phyloP scores from a whole-genome alignment of 2,797 vertebrate genomes.

The Macropodus opercularis region DNA sequence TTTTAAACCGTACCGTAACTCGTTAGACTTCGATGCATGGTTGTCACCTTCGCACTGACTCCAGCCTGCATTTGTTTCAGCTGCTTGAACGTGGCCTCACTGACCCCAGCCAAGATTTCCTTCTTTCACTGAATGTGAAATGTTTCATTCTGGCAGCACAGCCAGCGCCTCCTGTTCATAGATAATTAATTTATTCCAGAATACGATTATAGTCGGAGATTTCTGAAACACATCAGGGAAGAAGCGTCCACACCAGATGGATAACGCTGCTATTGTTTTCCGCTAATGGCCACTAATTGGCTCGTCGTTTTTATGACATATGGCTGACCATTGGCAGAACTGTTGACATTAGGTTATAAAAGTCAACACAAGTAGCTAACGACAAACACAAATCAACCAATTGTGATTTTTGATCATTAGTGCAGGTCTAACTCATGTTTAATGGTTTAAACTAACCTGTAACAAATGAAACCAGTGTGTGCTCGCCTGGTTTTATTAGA shows the following conservation, averaged over 20 bases:
- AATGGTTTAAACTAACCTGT: not conserved
- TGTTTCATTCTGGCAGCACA: slow-evolving; percentile 25
- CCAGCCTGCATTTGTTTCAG: slow-evolving; percentile 11
- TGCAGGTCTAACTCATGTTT: not conserved
- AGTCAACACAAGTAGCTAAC: slow-evolving; percentile 14
- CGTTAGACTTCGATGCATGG: slow-evolving; percentile 7
- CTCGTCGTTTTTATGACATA: slow-evolving; percentile 32
- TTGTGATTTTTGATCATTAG: slow-evolving; percentile 26
- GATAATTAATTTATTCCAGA: slow-evolving; percentile 38
- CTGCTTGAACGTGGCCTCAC: not conserved
- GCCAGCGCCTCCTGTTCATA: slow-evolving; percentile 43
- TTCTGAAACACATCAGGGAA: slow-evolving; percentile 26
- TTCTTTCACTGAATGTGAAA: slow-evolving; percentile 17
- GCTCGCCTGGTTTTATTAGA: not conserved
- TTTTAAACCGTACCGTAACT: not conserved
- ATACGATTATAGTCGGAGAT: slow-evolving; percentile 34
- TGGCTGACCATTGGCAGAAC: slow-evolving; percentile 28
- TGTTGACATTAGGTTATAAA: slow-evolving; percentile 26
- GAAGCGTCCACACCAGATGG: slow-evolving; percentile 45
- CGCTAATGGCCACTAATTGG: slow-evolving; percentile 23
- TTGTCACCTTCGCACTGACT: not conserved
- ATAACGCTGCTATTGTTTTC: slow-evolving; percentile 27
- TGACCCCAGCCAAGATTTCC: slow-evolving; percentile 13
- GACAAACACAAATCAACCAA: slow-evolving; percentile 21
- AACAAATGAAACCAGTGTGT: too few species aligned